Percentiles rank a stretch among this genome's conserved stretches.
phyloP scores from a whole-genome alignment of 30 jellyfish, hydroid and myxozoan genomes.

The Cassiopea andromeda region DNA sequence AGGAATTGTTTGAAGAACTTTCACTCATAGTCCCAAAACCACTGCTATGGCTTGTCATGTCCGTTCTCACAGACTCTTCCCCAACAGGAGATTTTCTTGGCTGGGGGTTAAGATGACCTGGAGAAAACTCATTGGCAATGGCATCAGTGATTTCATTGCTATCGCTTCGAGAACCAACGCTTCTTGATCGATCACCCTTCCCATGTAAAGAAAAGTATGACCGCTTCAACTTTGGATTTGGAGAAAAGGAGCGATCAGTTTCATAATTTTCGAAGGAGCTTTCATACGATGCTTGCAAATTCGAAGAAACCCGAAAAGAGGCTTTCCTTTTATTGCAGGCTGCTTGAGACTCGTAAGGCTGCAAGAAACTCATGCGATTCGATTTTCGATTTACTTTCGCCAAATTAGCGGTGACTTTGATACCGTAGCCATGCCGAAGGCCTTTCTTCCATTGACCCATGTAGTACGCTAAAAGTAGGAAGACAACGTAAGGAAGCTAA shows the following conservation, averaged over 20 bases:
- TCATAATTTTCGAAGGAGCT: constrained; percentile 66
- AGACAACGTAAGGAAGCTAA: neutral
- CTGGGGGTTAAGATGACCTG: constrained; percentile 34
- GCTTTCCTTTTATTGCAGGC: neutral
- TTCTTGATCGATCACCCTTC: constrained; percentile 34
- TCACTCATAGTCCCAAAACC: constrained; percentile 90
- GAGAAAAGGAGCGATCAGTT: constrained; percentile 48
- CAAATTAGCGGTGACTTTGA: constrained; percentile 73
- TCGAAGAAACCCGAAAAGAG: neutral
- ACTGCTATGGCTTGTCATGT: constrained; percentile 80
- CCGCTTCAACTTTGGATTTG: constrained; percentile 40
- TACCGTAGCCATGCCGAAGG: constrained; percentile 93
- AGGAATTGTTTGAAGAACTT: constrained; percentile 75
- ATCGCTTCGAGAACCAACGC: constrained; percentile 61
- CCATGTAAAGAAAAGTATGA: constrained; percentile 32
- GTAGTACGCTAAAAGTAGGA: constrained; percentile 73
- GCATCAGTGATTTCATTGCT: constrained; percentile 54
- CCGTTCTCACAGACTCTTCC: constrained; percentile 72
- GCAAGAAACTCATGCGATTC: constrained; percentile 18
- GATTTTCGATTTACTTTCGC: constrained; percentile 44
- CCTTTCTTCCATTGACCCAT: constrained; percentile 99
- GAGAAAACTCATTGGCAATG: constrained; percentile 43
- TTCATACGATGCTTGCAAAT: constrained; percentile 50
- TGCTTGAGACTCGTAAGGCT: constrained; percentile 2
- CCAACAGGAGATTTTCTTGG: constrained; percentile 58